phyloP scores from a whole-genome alignment of 2,888 invertebrate species.

The Eupsilia transversa region DNA sequence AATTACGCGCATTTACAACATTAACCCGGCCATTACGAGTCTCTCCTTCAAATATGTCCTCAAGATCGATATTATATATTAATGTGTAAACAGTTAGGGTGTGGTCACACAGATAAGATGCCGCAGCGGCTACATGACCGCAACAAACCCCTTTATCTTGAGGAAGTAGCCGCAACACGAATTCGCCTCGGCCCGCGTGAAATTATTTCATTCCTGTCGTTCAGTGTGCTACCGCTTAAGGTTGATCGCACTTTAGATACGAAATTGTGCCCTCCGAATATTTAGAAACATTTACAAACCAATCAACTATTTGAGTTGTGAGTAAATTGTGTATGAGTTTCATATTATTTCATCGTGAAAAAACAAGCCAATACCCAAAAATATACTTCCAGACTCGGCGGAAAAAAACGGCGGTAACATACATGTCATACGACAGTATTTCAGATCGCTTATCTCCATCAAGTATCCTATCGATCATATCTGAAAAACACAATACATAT shows the following conservation, averaged over 20 bases:
- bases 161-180: conserved; percentile 4
- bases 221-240: neutral
- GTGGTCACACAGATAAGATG: conserved; percentile 1
- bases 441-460: conserved; percentile 19
- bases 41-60: conserved; percentile 50
- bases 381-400: neutral
- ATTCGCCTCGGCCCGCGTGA: neutral
- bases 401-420: neutral
- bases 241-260: neutral
- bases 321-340: neutral
- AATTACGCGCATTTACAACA: conserved; percentile 50
- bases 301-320: neutral
- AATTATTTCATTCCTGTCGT: neutral
- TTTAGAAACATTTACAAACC: neutral
- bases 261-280: neutral
- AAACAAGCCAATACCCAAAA: conserved; percentile 2
- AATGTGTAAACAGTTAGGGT: conserved; percentile 20
- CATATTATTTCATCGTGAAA: neutral
- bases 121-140: neutral
- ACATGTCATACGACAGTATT: neutral
- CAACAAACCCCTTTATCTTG: conserved; percentile 12
- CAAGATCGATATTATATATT: conserved; percentile 45
- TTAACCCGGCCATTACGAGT: conserved; percentile 44
- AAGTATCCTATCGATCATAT: conserved; percentile 20
- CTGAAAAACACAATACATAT: conserved; percentile 21